These are phyloP conservation scores for Galaxea fascicularis DNA, from an alignment of 92 coral and sea anemone species.

Conservation along the genomic window DNA sequence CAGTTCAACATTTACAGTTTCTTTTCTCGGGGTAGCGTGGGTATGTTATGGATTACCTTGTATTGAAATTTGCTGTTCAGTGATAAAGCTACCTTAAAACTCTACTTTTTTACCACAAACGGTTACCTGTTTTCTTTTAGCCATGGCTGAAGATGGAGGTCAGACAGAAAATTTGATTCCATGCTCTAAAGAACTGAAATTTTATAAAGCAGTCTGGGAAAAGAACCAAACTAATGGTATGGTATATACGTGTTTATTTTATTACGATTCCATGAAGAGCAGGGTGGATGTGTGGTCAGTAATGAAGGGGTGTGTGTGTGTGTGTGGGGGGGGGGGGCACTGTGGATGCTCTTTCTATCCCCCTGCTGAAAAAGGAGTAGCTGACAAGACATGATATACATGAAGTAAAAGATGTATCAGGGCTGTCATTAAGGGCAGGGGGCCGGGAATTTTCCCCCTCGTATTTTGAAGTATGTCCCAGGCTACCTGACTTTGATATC, in stretches of 20 bases:
- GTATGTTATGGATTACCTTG: conserved; percentile 32
- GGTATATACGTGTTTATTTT: neutral
- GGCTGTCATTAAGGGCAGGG: too few species aligned
- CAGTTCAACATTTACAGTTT: conserved; percentile 82
- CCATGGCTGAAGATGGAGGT: conserved; percentile 23
- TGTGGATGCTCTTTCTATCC: too few species aligned
- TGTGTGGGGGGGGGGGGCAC: too few species aligned
- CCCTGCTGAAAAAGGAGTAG: too few species aligned
- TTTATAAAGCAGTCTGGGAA: conserved; percentile 28
- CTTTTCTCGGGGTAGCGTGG: conserved; percentile 68
- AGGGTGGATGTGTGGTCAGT: neutral
- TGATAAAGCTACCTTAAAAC: neutral
- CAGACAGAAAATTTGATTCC: neutral
- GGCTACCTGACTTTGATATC: too few species aligned
- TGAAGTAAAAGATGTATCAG: too few species aligned
- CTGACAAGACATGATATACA: too few species aligned
- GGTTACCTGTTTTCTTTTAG: neutral
- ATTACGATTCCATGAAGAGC: too few species aligned
- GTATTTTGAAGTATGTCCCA: too few species aligned
- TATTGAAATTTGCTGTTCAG: neutral
- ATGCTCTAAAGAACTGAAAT: conserved; percentile 33
- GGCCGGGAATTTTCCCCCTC: too few species aligned
- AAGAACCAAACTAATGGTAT: neutral
- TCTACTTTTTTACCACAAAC: too few species aligned
- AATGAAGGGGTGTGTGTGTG: too few species aligned